Conservation (phyloP, 2,888 invertebrate genomes). For the Scaptomyza flava region DNA sequence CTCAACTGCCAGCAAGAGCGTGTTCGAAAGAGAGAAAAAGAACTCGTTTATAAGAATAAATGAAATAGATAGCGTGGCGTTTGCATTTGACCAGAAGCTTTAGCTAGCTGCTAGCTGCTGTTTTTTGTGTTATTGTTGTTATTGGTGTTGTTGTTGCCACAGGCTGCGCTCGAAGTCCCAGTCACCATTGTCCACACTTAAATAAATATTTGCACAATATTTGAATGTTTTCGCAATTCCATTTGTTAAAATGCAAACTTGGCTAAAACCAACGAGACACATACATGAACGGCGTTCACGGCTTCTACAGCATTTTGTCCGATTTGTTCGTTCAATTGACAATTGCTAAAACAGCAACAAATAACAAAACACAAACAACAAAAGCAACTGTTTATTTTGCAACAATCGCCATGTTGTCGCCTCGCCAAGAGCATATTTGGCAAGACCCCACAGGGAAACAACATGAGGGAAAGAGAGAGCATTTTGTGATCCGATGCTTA, state of each 20-base stretch:
- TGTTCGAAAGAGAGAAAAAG: slow-evolving; percentile 2
- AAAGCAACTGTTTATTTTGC: slow-evolving; percentile 1
- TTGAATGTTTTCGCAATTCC: slow-evolving; percentile 71
- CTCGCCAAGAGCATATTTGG: not conserved
- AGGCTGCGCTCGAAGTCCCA: slow-evolving; percentile 52
- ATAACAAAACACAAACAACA: slow-evolving; percentile 5
- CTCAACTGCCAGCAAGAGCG: slow-evolving; percentile 43
- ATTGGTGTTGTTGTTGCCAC: slow-evolving; percentile 24
- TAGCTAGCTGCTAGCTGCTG: slow-evolving; percentile 12
- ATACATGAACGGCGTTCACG: slow-evolving; percentile 38
- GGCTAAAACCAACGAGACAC: slow-evolving; percentile 26
- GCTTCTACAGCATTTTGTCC: slow-evolving; percentile 21
- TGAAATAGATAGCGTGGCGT: slow-evolving; percentile 18
- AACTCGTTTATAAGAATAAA: not conserved
- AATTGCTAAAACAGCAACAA: slow-evolving; percentile 24
- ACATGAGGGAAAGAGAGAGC: not conserved
- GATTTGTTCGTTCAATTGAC: slow-evolving; percentile 64
- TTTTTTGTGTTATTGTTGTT: slow-evolving; percentile 19
- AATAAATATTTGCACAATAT: slow-evolving; percentile 77
- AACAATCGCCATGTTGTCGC: slow-evolving; percentile 15
- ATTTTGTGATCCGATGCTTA: slow-evolving; percentile 38
- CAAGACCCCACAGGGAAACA: not conserved
- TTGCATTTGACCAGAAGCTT: slow-evolving; percentile 34
- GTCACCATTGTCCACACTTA: slow-evolving; percentile 71
- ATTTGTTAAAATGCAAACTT: slow-evolving; percentile 60